Percentiles rank a stretch among this genome's conserved stretches.
These are phyloP conservation scores for Xerus rutilus DNA, from an alignment of 2,797 vertebrate species.

Conservation along the genomic window DNA sequence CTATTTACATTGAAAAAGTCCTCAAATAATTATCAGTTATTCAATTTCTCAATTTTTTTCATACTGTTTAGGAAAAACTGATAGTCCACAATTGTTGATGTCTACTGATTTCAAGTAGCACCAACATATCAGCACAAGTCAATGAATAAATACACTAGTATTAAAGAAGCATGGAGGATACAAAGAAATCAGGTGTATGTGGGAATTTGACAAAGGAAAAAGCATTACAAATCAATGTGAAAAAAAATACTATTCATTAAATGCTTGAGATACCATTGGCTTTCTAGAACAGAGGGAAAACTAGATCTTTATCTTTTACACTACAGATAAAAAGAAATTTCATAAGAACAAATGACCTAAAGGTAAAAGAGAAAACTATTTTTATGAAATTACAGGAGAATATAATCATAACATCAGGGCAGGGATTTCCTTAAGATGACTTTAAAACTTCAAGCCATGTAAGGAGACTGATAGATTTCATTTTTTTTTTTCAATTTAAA, in stretches of 20 bases:
- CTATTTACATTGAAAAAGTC: slow-evolving; percentile 12
- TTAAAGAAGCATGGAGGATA: not conserved
- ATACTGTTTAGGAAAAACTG: slow-evolving; percentile 29
- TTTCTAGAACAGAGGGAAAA: not conserved
- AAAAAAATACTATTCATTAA: slow-evolving; percentile 4
- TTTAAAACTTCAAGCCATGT: slow-evolving; percentile 5
- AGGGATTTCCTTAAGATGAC: not conserved
- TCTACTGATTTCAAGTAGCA: not conserved
- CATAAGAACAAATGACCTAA: not conserved
- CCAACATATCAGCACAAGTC: not conserved
- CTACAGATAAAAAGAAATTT: not conserved
- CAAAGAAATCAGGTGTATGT: not conserved
- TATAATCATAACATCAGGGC: not conserved
- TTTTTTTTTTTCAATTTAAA: not conserved
- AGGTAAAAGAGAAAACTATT: not conserved
- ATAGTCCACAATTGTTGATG: not conserved
- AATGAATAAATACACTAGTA: slow-evolving; percentile 20
- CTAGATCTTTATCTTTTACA: not conserved
- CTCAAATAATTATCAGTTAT: not conserved
- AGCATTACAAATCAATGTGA: not conserved
- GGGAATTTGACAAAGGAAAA: not conserved
- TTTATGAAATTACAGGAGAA: too few relatives aligned
- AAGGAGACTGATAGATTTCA: not conserved
- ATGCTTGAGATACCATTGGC: not conserved
- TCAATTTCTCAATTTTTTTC: slow-evolving; percentile 29